Conservation (phyloP, 2,797 vertebrate species). For the Synanceia verrucosa region DNA sequence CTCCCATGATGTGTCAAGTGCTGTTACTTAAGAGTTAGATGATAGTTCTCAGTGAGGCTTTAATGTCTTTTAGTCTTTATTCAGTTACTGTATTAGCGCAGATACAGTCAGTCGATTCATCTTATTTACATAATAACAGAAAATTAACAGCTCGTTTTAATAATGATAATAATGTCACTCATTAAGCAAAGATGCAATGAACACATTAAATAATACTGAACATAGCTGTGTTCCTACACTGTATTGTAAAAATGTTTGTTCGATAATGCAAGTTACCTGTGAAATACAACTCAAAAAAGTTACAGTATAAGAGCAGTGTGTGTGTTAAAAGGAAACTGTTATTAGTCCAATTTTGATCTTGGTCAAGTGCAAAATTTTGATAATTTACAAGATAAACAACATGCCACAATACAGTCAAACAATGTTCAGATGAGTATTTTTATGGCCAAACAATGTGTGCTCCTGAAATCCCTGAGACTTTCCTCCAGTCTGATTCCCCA, state of each 20-base stretch:
- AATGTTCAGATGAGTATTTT: conserved; percentile 38
- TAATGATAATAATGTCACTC: background rate
- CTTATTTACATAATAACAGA: background rate
- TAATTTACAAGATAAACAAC: background rate
- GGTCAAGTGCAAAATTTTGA: background rate
- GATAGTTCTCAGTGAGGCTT: background rate
- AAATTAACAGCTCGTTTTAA: background rate
- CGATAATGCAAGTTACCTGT: background rate
- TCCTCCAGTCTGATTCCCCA: conserved; percentile 42
- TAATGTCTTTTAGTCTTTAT: background rate
- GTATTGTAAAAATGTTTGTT: background rate
- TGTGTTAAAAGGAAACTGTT: background rate
- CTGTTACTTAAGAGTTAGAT: background rate
- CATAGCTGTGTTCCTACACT: background rate
- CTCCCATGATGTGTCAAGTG: too few species aligned
- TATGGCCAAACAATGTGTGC: conserved; percentile 46
- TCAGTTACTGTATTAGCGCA: background rate
- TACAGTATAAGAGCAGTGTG: background rate
- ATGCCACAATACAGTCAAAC: background rate
- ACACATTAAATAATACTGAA: background rate
- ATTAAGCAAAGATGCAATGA: background rate
- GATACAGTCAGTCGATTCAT: background rate
- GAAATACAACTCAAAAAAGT: too few species aligned
- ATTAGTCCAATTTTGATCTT: background rate
- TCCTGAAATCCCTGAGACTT: conserved; percentile 54